Evolutionary conservation across 2,888 invertebrate genomes (phyloP), one percentile per base, ranked within the genome.

Genomic region (Orthosia cruda): DNA sequence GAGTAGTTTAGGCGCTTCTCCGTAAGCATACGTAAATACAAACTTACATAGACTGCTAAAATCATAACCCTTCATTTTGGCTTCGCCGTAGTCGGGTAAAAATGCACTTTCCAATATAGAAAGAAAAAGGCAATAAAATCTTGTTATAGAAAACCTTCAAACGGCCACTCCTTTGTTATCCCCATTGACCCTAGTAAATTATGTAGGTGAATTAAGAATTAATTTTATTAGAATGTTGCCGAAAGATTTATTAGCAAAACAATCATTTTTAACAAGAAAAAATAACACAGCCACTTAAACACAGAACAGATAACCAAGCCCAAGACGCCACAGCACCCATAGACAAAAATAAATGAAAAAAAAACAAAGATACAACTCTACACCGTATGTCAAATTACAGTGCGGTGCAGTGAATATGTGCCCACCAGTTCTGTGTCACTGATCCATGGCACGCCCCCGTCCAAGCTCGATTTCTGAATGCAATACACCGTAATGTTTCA

Each of bases 361-460:
- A 88, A 88, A 89, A 40, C 40, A 85, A 85, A 77, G 18, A 71
- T 70, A 49, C 64, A 73, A 62, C 82, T 89, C 84, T 89, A 91
- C 91, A 92, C 92, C 92, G 80, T 89, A 66, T 74, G 71, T 73
- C 64, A 52, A 90, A 86, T 78, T 89, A 90, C 88, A 87, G 90
- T 89, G 88, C 83, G 63, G 90, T 91, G 88, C 85, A 75, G 50
- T 93, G 87, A 93, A 89, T 92, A 92, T 83, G 90, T 94, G 94
- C 95, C 91, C 93, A 96, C 95, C 95, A 96, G 87, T 94, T 96
- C 96, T 71, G 96, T 96, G 91, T 96, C 96, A 92, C 96, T 96
- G 92, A 93, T 95, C 96, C 96, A 96, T 79, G 95, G 94, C n/a
- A 94, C 95, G 16, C 93, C 94, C 59, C 92, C 93, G 47, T 94